Evolutionary conservation across 2,113 vertebrate genomes (phyloP).

Genomic region (Megaleporinus macrocephalus): DNA sequence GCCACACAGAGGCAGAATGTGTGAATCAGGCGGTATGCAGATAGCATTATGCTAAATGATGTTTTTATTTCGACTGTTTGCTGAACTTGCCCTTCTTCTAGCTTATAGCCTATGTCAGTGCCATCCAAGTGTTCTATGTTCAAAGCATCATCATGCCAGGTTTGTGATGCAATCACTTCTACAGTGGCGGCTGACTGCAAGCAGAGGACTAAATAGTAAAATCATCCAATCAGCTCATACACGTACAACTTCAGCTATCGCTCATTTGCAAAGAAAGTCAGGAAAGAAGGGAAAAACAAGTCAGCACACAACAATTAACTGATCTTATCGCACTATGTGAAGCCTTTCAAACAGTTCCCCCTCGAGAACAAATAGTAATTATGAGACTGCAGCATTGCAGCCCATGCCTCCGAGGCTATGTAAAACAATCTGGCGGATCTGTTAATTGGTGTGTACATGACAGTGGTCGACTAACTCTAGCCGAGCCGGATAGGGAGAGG

Average conservation of each 20-base stretch:
- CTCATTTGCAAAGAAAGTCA: slow-evolving; percentile 6
- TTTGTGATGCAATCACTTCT: background rate
- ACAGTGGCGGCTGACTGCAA: background rate
- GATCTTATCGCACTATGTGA: slow-evolving; percentile 49
- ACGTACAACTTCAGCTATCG: background rate
- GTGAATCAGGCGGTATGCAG: no score
- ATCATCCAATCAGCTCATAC: background rate
- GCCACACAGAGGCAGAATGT: no score
- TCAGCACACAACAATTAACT: slow-evolving; percentile 49
- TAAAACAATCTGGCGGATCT: slow-evolving; percentile 57
- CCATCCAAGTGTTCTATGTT: no score
- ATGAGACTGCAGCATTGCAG: slow-evolving; percentile 51
- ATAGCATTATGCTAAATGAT: no score
- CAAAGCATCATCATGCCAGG: no score
- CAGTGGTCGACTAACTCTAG: slow-evolving; percentile 41
- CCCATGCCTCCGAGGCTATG: slow-evolving; percentile 44
- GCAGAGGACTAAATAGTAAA: background rate
- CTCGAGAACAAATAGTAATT: slow-evolving; percentile 58
- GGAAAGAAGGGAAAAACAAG: slow-evolving; percentile 8
- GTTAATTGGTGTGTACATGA: slow-evolving; percentile 55
- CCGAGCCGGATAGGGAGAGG: slow-evolving; percentile 17
- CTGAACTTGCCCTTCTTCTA: no score
- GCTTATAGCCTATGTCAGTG: no score
- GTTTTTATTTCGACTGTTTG: no score
- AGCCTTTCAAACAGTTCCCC: slow-evolving; percentile 57